These are phyloP conservation scores for Nebria brevicollis DNA, from an alignment of 2,888 invertebrate genomes.

Conservation along the genomic window DNA sequence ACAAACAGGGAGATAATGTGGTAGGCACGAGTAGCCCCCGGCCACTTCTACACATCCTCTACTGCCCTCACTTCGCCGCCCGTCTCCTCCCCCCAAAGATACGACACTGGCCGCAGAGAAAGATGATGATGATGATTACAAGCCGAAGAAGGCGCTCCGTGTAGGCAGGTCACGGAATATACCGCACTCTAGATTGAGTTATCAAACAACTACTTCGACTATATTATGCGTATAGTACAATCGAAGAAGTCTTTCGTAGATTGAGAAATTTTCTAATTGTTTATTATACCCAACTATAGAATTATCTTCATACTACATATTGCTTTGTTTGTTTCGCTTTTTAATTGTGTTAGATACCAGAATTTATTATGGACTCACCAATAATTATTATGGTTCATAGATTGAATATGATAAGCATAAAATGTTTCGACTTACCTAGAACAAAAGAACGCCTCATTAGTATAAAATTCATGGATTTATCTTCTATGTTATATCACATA, in stretches of 20 bases:
- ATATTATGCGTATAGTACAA: not conserved
- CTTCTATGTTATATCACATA: no score
- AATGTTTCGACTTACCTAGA: not conserved
- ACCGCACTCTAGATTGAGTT: conserved; percentile 30
- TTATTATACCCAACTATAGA: not conserved
- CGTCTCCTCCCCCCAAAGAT: not conserved
- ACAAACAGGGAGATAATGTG: conserved; percentile 1
- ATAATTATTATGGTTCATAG: not conserved
- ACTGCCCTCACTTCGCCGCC: conserved; percentile 4
- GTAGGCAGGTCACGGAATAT: conserved; percentile 37
- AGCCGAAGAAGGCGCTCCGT: conserved; percentile 21
- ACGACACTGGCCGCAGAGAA: not conserved
- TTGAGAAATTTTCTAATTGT: not conserved
- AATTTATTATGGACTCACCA: not conserved
- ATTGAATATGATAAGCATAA: not conserved
- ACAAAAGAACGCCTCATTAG: not conserved
- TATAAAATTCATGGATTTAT: not conserved
- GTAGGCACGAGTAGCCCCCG: conserved; percentile 10
- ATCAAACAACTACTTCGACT: conserved; percentile 21
- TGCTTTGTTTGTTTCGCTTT: not conserved
- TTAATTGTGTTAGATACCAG: not conserved
- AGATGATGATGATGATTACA: conserved; percentile 43
- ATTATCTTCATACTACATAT: not conserved
- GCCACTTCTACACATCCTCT: conserved; percentile 3
- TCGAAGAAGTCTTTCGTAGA: not conserved